Conservation (phyloP, 2,888 invertebrate genomes). For the Melanargia galathea region DNA sequence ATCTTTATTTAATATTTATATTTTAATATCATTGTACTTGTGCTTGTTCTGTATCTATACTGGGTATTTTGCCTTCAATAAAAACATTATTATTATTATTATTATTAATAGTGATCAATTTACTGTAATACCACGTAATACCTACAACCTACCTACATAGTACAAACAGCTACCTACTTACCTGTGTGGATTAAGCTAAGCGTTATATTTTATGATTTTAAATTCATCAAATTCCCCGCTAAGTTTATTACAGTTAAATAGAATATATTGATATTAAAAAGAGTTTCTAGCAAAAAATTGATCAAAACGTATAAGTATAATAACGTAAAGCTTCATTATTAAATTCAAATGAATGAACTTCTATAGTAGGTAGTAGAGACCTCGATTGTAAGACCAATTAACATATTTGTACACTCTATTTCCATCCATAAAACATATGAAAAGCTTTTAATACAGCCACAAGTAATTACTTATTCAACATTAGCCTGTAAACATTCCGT, state of each 20-base stretch:
- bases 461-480: slow-evolving; percentile 13
- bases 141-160: no score
- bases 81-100: no score
- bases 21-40: no score
- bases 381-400: slow-evolving; percentile 12
- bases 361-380: background rate
- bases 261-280: no score
- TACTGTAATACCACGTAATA: no score
- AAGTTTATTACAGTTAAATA: background rate
- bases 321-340: background rate
- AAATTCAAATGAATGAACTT: background rate
- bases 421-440: slow-evolving; percentile 6
- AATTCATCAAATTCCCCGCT: background rate
- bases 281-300: background rate
- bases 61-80: no score
- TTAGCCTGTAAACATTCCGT: slow-evolving; percentile 23
- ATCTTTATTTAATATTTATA: no score
- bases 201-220: background rate
- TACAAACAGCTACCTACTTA: no score
- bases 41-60: no score
- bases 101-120: no score
- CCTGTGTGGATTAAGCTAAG: no score
- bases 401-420: slow-evolving; percentile 8
- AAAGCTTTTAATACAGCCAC: slow-evolving; percentile 17
- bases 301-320: background rate